Conservation (phyloP, 2,888 invertebrate genomes). For the Steinernema hermaphroditum region DNA sequence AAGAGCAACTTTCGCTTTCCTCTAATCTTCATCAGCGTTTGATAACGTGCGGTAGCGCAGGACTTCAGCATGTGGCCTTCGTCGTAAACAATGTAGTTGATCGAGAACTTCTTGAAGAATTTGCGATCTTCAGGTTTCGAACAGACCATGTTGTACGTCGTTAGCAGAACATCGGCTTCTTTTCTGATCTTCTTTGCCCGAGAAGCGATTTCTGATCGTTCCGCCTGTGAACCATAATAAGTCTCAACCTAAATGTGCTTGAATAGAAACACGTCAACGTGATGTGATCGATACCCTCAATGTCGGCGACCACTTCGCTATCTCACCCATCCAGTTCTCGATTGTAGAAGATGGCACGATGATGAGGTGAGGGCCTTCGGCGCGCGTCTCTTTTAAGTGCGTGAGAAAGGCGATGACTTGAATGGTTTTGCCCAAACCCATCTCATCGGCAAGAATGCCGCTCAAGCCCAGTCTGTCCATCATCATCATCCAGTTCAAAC, state of each 20-base stretch:
- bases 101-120: slow-evolving; percentile 79
- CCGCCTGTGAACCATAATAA: slow-evolving; percentile 61
- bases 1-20: slow-evolving; percentile 75
- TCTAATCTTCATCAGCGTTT: slow-evolving; percentile 54
- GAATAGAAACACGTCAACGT: background rate
- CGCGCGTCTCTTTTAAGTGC: slow-evolving; percentile 79
- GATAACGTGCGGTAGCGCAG: slow-evolving; percentile 81
- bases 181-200: slow-evolving; percentile 70
- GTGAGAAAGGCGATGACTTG: slow-evolving; percentile 90
- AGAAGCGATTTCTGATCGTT: slow-evolving; percentile 78
- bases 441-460: slow-evolving; percentile 94
- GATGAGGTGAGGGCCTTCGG: slow-evolving; percentile 80
- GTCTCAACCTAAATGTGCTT: slow-evolving; percentile 34
- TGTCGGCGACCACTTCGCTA: slow-evolving; percentile 54
- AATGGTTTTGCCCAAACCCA: slow-evolving; percentile 92
- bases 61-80: slow-evolving; percentile 96
- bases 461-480: slow-evolving; percentile 72
- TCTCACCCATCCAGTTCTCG: slow-evolving; percentile 71
- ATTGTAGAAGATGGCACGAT: slow-evolving; percentile 95
- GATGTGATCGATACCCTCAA: slow-evolving; percentile 44
- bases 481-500: slow-evolving; percentile 60
- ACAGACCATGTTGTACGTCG: slow-evolving; percentile 76
- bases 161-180: slow-evolving; percentile 56
- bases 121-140: slow-evolving; percentile 86
- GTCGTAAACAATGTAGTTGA: slow-evolving; percentile 92